These are phyloP conservation scores for Trissolcus japonicus DNA, from an alignment of 2,888 invertebrate genomes.

Conservation along the genomic window DNA sequence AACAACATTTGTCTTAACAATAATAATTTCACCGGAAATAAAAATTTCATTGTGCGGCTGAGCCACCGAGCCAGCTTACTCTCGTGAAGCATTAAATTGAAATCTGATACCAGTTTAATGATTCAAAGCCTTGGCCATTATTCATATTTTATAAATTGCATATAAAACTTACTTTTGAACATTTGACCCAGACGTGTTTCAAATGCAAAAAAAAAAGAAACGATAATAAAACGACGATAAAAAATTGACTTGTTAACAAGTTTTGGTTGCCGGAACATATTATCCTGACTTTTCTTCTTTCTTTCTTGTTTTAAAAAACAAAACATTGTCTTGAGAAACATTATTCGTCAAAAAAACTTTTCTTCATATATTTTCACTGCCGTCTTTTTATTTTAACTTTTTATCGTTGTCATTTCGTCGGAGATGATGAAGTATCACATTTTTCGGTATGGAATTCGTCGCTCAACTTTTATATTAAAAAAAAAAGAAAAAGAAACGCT, in stretches of 20 bases:
- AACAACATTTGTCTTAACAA: background rate
- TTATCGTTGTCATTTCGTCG: too few relatives aligned
- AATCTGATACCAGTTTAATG: slow-evolving; percentile 37
- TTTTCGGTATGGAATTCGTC: too few relatives aligned
- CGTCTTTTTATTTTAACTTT: too few relatives aligned
- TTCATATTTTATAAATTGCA: slow-evolving; percentile 27
- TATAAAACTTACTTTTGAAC: slow-evolving; percentile 15
- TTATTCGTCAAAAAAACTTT: too few relatives aligned
- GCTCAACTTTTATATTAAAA: background rate
- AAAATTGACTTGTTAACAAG: slow-evolving; percentile 12
- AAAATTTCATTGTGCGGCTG: slow-evolving; percentile 17
- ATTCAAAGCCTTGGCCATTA: slow-evolving; percentile 24
- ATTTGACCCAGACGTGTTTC: slow-evolving; percentile 11
- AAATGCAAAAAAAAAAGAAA: background rate
- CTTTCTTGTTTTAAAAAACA: background rate
- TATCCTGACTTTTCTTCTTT: background rate
- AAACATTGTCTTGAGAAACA: too few relatives aligned
- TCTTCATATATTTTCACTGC: too few relatives aligned
- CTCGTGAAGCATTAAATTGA: slow-evolving; percentile 34
- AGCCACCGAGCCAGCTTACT: slow-evolving; percentile 12
- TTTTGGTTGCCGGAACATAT: background rate
- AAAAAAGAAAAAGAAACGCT: slow-evolving; percentile 20
- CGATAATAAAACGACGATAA: background rate
- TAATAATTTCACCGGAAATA: slow-evolving; percentile 17
- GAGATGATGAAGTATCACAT: too few relatives aligned